phyloP scores from a whole-genome alignment of 2,113 vertebrate genomes.

The Illadopsis cleaveri region DNA sequence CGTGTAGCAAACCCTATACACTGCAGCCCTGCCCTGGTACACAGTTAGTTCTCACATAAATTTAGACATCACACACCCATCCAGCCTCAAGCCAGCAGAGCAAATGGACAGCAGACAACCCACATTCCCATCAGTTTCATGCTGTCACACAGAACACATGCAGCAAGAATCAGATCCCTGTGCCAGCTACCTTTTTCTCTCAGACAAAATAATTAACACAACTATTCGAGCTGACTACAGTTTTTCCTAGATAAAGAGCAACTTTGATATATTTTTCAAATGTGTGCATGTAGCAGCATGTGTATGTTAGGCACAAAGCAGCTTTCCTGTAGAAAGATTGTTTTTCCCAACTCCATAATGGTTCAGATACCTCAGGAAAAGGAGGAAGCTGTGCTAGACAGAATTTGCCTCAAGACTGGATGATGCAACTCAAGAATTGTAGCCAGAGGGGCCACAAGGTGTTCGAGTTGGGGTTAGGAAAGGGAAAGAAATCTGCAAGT shows the following conservation, averaged over 20 bases:
- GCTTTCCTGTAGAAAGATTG: not conserved
- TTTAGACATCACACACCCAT: not conserved
- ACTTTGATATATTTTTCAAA: not conserved
- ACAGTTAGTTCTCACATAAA: not conserved
- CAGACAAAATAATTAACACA: constrained; percentile 40
- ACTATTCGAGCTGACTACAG: not conserved
- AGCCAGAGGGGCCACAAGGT: constrained; percentile 6
- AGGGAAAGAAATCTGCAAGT: not conserved
- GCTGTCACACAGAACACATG: not conserved
- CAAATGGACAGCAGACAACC: not conserved
- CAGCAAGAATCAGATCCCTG: not conserved
- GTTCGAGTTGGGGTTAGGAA: not conserved
- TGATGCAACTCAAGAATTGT: not conserved
- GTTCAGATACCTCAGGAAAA: not conserved
- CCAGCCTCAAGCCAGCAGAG: not conserved
- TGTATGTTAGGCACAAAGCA: not conserved
- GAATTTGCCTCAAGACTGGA: constrained; percentile 31
- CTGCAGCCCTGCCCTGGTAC: not conserved
- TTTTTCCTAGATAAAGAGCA: not conserved
- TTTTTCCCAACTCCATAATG: not conserved
- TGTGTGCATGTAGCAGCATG: not conserved
- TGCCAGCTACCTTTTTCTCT: not conserved
- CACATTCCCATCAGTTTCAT: not conserved
- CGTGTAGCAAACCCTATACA: not conserved
- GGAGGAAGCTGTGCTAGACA: not conserved